Evolutionary conservation across 2,797 vertebrate genomes (phyloP).

Genomic region (Halcyon smyrnensis): DNA sequence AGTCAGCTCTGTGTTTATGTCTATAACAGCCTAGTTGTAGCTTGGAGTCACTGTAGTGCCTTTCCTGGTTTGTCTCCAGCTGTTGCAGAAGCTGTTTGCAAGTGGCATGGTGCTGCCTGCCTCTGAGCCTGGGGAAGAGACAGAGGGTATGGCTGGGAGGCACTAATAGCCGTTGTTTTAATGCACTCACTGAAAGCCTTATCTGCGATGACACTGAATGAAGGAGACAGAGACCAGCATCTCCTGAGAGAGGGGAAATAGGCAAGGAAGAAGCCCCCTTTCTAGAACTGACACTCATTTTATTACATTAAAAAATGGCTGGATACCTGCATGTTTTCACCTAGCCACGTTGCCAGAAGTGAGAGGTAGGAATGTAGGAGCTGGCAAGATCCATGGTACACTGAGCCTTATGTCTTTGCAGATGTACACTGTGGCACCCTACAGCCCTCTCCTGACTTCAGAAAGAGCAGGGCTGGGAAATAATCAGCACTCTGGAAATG

Average conservation of each 20-base stretch:
- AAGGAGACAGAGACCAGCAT: not conserved
- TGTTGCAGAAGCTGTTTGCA: not conserved
- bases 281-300: not conserved
- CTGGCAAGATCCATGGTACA: too few species aligned
- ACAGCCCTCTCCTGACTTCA: not conserved
- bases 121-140: not conserved
- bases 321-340: not conserved
- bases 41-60: not conserved
- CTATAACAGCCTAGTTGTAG: not conserved
- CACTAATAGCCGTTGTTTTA: not conserved
- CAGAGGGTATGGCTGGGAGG: not conserved
- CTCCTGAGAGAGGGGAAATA: not conserved
- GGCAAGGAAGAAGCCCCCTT: not conserved
- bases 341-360: not conserved
- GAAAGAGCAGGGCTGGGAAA: not conserved
- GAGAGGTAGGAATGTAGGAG: not conserved
- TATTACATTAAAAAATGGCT: not conserved
- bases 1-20: not conserved
- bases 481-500: not conserved
- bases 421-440: fast-evolving
- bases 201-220: not conserved
- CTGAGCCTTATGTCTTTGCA: not conserved
- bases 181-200: not conserved
- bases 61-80: not conserved
- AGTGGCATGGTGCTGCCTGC: not conserved